Evolutionary conservation across 2,797 vertebrate species (phyloP), one percentile per base, ranked within the genome.

Genomic region (Phaenicophaeus curvirostris): DNA sequence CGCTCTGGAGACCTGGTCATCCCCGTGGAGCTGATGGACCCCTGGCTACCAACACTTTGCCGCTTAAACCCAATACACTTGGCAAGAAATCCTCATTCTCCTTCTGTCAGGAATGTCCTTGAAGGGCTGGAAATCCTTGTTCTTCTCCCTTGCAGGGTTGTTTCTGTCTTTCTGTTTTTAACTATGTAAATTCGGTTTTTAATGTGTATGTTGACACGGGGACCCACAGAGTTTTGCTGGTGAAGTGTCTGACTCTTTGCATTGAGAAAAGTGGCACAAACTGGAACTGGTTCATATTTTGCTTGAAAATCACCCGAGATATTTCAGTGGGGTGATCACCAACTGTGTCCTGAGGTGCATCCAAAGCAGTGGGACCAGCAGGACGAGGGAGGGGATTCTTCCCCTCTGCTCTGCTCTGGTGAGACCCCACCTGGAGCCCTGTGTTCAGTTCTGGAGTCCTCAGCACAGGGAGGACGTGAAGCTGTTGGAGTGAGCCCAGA

Each of bases 141-240:
- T 72, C 57, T 21, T 51, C 15, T 75, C 58, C 44, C 44, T 46
- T 46, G 4, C 31, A 44, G 41, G 15, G 11, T 27, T 35, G 27
- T 21, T 31, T 31, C 14, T 62, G 51, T 37, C 17, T 42, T 21
- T 13, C 31, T 58, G 39, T 15, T 37, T 75, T 62, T 27, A 42
- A 14, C 55, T 23, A 8, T 1, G 25, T 51, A 11, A 75, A 41
- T 73, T 50, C 31, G 39, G 1, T 21, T 25, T 78, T 31, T 41
- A 39, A 7, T 62, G 59, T 6, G 25, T 31, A 0, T 23, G 4
- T 54, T 46, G 24, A 3, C 2, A 8, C 46, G 58, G 46, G 53
- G 84, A n/a, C 28, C 28, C 53, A 39, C 14, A 1, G 0, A 7
- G 72, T 25, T 41, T 59, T 85, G 67, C 42, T 67, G 53, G 11